Conservation (phyloP, 64 coral and sea anemone genomes). For the Orbicella faveolata region DNA sequence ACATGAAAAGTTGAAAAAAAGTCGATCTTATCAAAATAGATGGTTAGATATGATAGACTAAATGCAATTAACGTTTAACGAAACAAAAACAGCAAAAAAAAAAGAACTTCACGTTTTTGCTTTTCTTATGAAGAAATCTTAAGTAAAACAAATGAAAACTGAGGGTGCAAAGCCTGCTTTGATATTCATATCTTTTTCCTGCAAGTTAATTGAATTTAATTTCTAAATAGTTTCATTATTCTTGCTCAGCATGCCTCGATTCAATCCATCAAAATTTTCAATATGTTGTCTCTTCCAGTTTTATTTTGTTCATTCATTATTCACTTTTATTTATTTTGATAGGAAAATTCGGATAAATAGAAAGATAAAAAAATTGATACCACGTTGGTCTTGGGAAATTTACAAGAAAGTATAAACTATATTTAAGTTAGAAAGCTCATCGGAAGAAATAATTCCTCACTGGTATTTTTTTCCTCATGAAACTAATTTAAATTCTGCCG, state of each 20-base stretch:
- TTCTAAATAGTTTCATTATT: not conserved
- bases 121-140: too few species aligned
- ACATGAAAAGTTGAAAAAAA: too few species aligned
- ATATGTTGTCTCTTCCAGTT: not conserved
- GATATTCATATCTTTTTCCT: not conserved
- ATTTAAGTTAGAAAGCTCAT: too few species aligned
- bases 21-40: too few species aligned
- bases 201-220: not conserved
- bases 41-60: not conserved
- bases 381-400: too few species aligned
- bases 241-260: not conserved
- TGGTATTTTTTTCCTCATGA: too few species aligned
- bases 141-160: not conserved
- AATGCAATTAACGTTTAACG: not conserved
- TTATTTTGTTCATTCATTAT: not conserved
- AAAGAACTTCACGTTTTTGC: too few species aligned
- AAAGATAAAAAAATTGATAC: too few species aligned
- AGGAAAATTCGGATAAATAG: not conserved
- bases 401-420: too few species aligned
- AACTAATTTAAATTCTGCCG: too few species aligned
- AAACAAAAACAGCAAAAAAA: too few species aligned
- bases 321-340: not conserved
- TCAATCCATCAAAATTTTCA: not conserved
- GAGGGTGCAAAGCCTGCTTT: not conserved
- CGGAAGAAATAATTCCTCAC: too few species aligned